phyloP scores from a whole-genome alignment of 2,113 vertebrate genomes.

The Peromyscus californicus region DNA sequence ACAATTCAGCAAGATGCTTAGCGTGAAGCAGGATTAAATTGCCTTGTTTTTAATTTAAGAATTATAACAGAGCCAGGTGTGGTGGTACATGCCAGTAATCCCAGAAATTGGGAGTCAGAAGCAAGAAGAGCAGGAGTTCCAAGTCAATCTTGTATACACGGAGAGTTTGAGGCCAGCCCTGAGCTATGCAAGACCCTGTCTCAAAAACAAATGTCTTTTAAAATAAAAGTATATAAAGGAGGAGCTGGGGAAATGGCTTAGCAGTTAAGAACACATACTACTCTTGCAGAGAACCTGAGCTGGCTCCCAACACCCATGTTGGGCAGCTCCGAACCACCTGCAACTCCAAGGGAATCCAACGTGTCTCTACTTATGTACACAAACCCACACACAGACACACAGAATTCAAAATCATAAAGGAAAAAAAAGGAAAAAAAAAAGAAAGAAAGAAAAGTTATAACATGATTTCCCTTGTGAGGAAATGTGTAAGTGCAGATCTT shows the following conservation, averaged over 20 bases:
- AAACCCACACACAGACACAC: not conserved
- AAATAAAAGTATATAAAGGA: not conserved
- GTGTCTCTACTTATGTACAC: not conserved
- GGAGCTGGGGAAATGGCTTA: not conserved
- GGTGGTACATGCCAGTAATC: not conserved
- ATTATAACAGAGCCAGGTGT: not conserved
- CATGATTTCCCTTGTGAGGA: constrained; percentile 25
- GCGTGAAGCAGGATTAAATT: not conserved
- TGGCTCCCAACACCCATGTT: not conserved
- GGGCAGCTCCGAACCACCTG: not conserved
- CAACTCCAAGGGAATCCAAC: not conserved
- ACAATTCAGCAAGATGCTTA: constrained; percentile 33
- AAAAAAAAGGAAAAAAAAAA: not conserved
- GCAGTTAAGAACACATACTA: not conserved
- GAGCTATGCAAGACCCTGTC: not conserved
- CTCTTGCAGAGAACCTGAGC: not conserved
- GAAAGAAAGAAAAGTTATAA: not conserved
- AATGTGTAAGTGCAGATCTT: not conserved
- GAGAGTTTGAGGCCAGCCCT: not conserved
- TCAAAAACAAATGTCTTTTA: not conserved
- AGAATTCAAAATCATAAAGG: not conserved
- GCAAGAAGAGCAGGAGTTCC: not conserved
- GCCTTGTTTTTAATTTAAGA: constrained; percentile 51
- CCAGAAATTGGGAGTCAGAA: not conserved
- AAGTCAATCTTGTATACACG: not conserved